These are phyloP conservation scores for Condylura cristata DNA, from an alignment of 2,113 vertebrate genomes.

Conservation along the genomic window DNA sequence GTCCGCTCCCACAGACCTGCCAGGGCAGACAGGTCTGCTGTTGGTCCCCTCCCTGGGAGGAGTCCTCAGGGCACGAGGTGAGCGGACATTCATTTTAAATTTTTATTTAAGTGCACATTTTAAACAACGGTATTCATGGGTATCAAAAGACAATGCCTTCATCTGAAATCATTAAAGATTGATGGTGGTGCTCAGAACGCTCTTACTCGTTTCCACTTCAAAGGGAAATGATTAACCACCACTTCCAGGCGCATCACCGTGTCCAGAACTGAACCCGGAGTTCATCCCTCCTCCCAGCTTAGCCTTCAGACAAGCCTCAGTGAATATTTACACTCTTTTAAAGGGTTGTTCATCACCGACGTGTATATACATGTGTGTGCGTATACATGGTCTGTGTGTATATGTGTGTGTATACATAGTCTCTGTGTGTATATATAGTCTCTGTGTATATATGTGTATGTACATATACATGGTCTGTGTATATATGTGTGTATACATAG, in stretches of 20 bases:
- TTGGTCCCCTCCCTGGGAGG: background rate
- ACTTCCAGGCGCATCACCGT: conserved; percentile 10
- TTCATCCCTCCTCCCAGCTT: background rate
- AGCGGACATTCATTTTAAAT: background rate
- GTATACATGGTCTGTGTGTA: too few relatives aligned
- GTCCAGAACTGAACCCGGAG: background rate
- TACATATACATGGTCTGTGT: too few relatives aligned
- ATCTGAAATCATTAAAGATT: conserved; percentile 13
- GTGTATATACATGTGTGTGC: background rate
- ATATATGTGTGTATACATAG: too few relatives aligned
- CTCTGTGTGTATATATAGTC: too few relatives aligned
- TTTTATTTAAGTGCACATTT: background rate
- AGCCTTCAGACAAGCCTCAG: background rate
- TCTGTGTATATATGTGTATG: too few relatives aligned
- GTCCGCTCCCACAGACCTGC: conserved; percentile 23
- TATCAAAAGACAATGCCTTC: conserved; percentile 34
- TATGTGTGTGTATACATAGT: too few relatives aligned
- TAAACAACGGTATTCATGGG: background rate
- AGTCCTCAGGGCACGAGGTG: background rate
- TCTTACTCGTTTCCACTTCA: conserved; percentile 46
- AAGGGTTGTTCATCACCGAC: conserved; percentile 5
- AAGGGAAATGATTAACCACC: conserved; percentile 47
- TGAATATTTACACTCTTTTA: conserved; percentile 59
- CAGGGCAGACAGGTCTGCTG: too few relatives aligned
- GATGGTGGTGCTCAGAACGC: background rate